A percentile compares a stretch with the other conserved stretches of the same genome.
Conservation (phyloP, 2,113 vertebrate genomes). For the Cavia porcellus region DNA sequence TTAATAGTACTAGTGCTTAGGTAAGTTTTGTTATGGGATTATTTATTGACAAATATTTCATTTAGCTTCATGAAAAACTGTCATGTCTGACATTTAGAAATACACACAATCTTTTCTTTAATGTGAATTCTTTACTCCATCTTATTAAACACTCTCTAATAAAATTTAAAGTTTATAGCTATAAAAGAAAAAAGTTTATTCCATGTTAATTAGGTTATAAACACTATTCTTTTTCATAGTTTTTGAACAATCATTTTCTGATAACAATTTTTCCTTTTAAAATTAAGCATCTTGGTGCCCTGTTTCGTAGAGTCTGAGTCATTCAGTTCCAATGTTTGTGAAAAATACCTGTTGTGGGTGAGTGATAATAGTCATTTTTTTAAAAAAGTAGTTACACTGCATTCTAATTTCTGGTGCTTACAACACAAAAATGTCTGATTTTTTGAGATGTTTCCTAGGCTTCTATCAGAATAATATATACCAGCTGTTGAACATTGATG, state of each 20-base stretch:
- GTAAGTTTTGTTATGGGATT: conserved; percentile 11
- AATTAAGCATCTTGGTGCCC: neutral
- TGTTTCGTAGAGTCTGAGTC: neutral
- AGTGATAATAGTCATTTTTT: neutral
- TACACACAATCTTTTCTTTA: neutral
- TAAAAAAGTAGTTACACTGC: neutral
- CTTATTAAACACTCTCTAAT: neutral
- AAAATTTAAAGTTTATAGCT: conserved; percentile 40
- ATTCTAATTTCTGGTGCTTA: neutral
- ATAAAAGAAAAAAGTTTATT: conserved; percentile 8
- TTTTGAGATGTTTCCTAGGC: conserved; percentile 15
- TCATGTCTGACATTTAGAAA: neutral
- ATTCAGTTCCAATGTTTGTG: neutral
- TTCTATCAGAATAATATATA: neutral
- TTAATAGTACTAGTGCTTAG: neutral
- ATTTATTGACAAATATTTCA: conserved; percentile 33
- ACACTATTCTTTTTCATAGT: neutral
- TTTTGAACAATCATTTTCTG: neutral
- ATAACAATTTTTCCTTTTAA: neutral
- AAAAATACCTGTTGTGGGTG: neutral
- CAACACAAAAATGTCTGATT: conserved; percentile 18
- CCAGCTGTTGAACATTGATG: neutral
- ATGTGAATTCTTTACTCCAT: neutral
- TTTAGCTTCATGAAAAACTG: conserved; percentile 28
- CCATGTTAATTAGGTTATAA: neutral